These are phyloP conservation scores for Odontocolon sp. DNA, from an alignment of 2,888 invertebrate species.

Conservation along the genomic window DNA sequence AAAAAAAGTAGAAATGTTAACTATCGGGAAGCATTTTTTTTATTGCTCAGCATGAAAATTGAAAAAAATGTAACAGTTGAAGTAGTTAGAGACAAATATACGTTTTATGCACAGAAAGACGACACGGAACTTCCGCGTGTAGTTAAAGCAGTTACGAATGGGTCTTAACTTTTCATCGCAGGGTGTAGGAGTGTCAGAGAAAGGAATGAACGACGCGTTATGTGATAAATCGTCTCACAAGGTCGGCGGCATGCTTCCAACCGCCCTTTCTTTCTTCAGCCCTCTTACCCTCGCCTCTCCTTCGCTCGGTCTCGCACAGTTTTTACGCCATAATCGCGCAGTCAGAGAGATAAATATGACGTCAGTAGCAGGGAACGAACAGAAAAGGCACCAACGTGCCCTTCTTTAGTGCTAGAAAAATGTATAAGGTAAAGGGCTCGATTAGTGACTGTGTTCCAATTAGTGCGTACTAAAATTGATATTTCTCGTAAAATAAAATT, in stretches of 20 bases:
- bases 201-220: conserved; percentile 5
- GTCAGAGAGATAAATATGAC: conserved; percentile 76
- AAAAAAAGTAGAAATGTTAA: too few species aligned
- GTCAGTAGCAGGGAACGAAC: conserved; percentile 73
- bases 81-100: not conserved
- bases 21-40: too few species aligned
- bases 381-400: conserved; percentile 38
- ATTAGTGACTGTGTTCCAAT: too few species aligned
- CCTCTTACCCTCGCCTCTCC: conserved; percentile 16
- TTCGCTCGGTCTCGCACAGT: conserved; percentile 59
- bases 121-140: not conserved
- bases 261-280: conserved; percentile 28
- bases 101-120: not conserved
- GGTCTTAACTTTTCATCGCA: conserved; percentile 59
- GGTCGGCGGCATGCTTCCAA: conserved; percentile 4
- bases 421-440: conserved; percentile 64
- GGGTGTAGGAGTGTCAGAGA: conserved; percentile 7
- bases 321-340: conserved; percentile 73
- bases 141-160: conserved; percentile 58
- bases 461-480: too few species aligned
- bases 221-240: conserved; percentile 44
- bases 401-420: conserved; percentile 64
- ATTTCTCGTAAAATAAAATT: too few species aligned
- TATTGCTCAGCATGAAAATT: too few species aligned
- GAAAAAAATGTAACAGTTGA: too few species aligned